A percentile compares a stretch with the other conserved stretches of the same genome.
These are phyloP conservation scores for Trogon melanurus DNA, from an alignment of 2,113 vertebrate genomes.

Conservation along the genomic window DNA sequence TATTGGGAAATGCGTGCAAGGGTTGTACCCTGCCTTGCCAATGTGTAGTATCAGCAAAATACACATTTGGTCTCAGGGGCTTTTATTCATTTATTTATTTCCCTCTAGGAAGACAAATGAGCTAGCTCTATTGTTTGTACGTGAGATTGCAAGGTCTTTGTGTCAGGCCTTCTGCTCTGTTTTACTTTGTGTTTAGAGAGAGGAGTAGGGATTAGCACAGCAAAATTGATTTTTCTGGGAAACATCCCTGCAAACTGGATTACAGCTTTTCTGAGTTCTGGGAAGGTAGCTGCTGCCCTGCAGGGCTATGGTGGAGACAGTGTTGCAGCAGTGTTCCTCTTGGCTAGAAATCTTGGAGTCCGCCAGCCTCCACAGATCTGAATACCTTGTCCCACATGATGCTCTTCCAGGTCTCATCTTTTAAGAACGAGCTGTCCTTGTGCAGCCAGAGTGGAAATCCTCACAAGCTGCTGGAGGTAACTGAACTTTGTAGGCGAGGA, in stretches of 20 bases:
- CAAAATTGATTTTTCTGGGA: slow-evolving; percentile 45
- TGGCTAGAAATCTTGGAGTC: neutral
- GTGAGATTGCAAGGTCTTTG: slow-evolving; percentile 21
- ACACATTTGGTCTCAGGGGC: neutral
- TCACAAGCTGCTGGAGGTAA: neutral
- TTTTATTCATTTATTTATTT: slow-evolving; percentile 36
- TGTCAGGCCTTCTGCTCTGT: neutral
- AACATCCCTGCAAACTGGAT: neutral
- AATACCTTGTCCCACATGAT: neutral
- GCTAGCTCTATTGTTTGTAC: neutral
- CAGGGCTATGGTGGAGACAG: neutral
- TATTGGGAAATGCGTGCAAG: neutral
- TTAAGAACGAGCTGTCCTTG: neutral
- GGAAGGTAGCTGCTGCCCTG: neutral
- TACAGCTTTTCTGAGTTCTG: slow-evolving; percentile 10
- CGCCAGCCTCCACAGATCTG: neutral
- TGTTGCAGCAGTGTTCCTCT: neutral
- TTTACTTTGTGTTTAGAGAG: slow-evolving; percentile 24
- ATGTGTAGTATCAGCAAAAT: neutral
- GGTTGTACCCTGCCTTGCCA: neutral
- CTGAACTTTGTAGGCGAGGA: neutral
- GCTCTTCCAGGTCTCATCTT: neutral
- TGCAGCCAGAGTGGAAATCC: neutral
- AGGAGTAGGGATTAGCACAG: neutral
- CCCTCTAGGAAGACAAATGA: neutral